Evolutionary conservation across 2,888 invertebrate genomes (phyloP).

Genomic region (Cantharis rustica): DNA sequence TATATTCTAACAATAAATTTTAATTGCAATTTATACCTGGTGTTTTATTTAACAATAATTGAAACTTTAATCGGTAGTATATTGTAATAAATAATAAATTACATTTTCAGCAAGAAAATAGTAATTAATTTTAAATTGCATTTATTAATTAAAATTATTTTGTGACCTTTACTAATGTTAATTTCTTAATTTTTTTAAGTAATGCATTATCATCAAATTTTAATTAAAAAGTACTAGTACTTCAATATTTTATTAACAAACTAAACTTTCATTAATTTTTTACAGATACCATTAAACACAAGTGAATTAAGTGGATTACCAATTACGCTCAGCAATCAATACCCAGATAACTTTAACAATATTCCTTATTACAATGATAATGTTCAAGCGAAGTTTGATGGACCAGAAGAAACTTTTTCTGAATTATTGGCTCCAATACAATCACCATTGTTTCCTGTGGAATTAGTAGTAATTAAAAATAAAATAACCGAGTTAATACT

Average conservation of each 20-base stretch:
- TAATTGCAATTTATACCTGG: too few relatives aligned
- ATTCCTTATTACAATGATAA: neutral
- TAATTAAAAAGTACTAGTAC: neutral
- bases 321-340: neutral
- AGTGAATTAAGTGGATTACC: neutral
- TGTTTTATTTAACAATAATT: neutral
- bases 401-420: neutral
- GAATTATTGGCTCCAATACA: slow-evolving; percentile 8
- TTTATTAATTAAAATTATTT: neutral
- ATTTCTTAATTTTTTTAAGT: neutral
- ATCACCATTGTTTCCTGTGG: neutral
- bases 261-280: neutral
- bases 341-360: neutral
- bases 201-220: neutral
- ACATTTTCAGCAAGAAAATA: neutral
- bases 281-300: neutral
- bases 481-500: slow-evolving; percentile 3
- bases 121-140: neutral
- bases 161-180: neutral
- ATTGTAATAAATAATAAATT: neutral
- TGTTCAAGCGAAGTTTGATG: neutral
- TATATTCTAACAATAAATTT: too few relatives aligned
- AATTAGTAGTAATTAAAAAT: slow-evolving; percentile 9
- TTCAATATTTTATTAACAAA: neutral
- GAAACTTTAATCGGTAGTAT: neutral